Percentiles rank a stretch among this genome's conserved stretches.
Evolutionary conservation across 2,797 vertebrate species (phyloP).

Genomic region (Ctenopoma multispine): DNA sequence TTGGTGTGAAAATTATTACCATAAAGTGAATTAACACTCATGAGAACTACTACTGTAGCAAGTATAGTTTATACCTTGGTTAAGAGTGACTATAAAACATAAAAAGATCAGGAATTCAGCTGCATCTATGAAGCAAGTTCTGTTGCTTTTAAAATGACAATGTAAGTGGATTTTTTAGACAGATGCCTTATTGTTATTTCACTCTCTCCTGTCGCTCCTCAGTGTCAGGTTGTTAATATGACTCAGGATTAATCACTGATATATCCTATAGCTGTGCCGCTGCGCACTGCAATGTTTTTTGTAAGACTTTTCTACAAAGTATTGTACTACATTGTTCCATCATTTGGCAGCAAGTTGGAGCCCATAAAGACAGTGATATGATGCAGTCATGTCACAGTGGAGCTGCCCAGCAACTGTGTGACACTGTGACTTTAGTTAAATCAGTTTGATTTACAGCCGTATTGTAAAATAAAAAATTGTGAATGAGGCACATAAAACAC

Average conservation of each 20-base stretch:
- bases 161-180: slow-evolving; percentile 14
- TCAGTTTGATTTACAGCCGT: background rate
- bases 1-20: too few species aligned
- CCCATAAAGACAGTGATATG: slow-evolving; percentile 18
- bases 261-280: background rate
- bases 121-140: background rate
- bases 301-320: slow-evolving; percentile 6
- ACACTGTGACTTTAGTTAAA: background rate
- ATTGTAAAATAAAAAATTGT: background rate
- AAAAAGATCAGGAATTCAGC: background rate
- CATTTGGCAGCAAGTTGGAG: slow-evolving; percentile 22
- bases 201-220: slow-evolving; percentile 27
- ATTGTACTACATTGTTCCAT: slow-evolving; percentile 19
- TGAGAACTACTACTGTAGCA: background rate
- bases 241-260: slow-evolving; percentile 17
- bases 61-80: slow-evolving; percentile 7
- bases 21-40: background rate
- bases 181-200: slow-evolving; percentile 36
- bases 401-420: background rate
- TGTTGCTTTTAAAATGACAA: slow-evolving; percentile 1
- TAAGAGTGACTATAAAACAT: background rate
- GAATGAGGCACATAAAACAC: slow-evolving; percentile 16
- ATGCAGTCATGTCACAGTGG: background rate
- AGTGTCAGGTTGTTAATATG: slow-evolving; percentile 34
- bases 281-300: slow-evolving; percentile 17